phyloP scores from a whole-genome alignment of 2,888 invertebrate genomes.

The Pelosia muscerda region DNA sequence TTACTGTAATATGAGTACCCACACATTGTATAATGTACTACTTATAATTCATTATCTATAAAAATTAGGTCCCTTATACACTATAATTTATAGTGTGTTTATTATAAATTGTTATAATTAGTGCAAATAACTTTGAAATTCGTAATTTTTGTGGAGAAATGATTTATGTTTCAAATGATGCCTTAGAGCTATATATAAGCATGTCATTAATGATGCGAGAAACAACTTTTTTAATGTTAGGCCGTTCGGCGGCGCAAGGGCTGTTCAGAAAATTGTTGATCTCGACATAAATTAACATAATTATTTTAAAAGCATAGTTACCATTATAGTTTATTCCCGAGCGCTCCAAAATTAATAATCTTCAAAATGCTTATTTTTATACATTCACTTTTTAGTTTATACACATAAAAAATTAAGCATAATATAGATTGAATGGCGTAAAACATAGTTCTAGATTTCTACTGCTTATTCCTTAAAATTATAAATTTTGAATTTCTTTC shows the following conservation, averaged over 20 bases:
- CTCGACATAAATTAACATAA: neutral
- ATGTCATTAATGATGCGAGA: neutral
- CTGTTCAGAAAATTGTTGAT: neutral
- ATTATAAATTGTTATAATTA: slow-evolving; percentile 1
- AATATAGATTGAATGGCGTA: no score
- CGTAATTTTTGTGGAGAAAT: neutral
- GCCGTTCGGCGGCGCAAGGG: neutral
- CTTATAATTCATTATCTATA: neutral
- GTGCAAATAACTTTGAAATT: neutral
- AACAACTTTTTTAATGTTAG: neutral
- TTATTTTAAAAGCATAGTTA: neutral
- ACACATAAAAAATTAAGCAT: no score
- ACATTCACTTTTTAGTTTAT: no score
- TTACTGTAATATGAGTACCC: neutral
- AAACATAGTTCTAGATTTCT: no score
- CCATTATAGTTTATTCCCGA: no score
- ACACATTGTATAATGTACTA: neutral
- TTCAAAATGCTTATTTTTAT: no score
- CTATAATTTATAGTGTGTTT: neutral
- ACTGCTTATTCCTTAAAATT: no score
- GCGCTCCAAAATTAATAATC: no score
- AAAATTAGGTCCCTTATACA: neutral
- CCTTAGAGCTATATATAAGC: neutral
- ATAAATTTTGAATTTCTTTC: no score
- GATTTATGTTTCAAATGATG: neutral